Conservation (phyloP, 1,140 invertebrate species). For the Brachionus rubens region DNA sequence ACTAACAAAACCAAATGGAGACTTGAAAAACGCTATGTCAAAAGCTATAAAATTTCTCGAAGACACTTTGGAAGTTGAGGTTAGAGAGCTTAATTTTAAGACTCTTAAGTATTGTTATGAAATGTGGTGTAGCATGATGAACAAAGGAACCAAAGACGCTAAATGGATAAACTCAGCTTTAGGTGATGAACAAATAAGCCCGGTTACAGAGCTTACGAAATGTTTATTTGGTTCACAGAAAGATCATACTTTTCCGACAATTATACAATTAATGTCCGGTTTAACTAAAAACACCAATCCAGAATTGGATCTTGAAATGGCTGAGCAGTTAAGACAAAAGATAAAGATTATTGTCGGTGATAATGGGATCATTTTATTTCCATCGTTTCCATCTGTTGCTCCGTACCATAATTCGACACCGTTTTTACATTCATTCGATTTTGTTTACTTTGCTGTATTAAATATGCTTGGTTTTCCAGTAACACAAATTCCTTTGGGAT, state of each 20-base stretch:
- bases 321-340: not conserved
- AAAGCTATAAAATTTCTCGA: slow-evolving; percentile 54
- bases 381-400: slow-evolving; percentile 64
- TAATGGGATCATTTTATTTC: not conserved
- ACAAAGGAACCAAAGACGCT: slow-evolving; percentile 48
- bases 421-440: slow-evolving; percentile 74
- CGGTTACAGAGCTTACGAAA: slow-evolving; percentile 55
- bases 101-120: slow-evolving; percentile 53
- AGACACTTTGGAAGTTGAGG: slow-evolving; percentile 49
- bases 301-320: slow-evolving; percentile 20
- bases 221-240: slow-evolving; percentile 54
- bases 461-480: slow-evolving; percentile 79
- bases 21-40: slow-evolving; percentile 72
- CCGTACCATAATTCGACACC: slow-evolving; percentile 78
- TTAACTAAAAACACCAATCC: slow-evolving; percentile 54
- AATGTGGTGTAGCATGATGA: slow-evolving; percentile 56
- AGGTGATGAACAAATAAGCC: slow-evolving; percentile 54
- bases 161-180: slow-evolving; percentile 52
- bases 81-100: slow-evolving; percentile 49
- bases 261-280: slow-evolving; percentile 71
- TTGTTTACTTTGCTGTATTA: slow-evolving; percentile 81
- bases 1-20: slow-evolving; percentile 65
- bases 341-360: not conserved
- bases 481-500: slow-evolving; percentile 80
- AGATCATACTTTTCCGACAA: slow-evolving; percentile 79